These are phyloP conservation scores for Drosophila grimshawi DNA, from an alignment of 1,140 invertebrate genomes.

Conservation along the genomic window DNA sequence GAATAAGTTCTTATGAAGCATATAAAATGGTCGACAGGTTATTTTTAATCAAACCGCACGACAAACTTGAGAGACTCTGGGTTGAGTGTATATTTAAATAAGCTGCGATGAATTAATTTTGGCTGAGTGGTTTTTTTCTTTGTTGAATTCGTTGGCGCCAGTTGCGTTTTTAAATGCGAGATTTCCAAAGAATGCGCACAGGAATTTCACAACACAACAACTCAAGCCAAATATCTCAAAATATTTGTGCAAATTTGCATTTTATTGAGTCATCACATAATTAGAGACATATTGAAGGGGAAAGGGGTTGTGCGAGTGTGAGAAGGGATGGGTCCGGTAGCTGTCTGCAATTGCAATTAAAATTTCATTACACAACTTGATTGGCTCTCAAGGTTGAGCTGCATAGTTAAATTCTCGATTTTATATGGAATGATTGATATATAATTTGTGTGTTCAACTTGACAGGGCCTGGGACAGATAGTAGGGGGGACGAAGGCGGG, in stretches of 20 bases:
- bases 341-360: slow-evolving; percentile 20
- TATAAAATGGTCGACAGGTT: not conserved
- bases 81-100: not conserved
- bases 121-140: slow-evolving; percentile 36
- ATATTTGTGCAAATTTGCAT: slow-evolving; percentile 44
- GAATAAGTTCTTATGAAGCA: not conserved
- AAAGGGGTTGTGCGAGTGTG: not conserved
- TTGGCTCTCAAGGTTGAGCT: slow-evolving; percentile 2
- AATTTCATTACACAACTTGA: slow-evolving; percentile 28
- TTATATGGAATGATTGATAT: slow-evolving; percentile 57
- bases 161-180: slow-evolving; percentile 49
- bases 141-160: slow-evolving; percentile 40
- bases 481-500: slow-evolving; percentile 1
- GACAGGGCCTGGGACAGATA: not conserved
- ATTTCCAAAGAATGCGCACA: slow-evolving; percentile 73
- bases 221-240: slow-evolving; percentile 17
- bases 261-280: slow-evolving; percentile 41
- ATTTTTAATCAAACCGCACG: not conserved
- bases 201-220: slow-evolving; percentile 59
- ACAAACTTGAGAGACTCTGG: not conserved
- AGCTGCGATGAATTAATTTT: slow-evolving; percentile 22
- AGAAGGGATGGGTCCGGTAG: not conserved
- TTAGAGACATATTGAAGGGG: slow-evolving; percentile 4
- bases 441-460: slow-evolving; percentile 47
- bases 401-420: slow-evolving; percentile 16